These are phyloP conservation scores for Cremastobaeus sp. DNA, from an alignment of 2,888 invertebrate species.

Conservation along the genomic window DNA sequence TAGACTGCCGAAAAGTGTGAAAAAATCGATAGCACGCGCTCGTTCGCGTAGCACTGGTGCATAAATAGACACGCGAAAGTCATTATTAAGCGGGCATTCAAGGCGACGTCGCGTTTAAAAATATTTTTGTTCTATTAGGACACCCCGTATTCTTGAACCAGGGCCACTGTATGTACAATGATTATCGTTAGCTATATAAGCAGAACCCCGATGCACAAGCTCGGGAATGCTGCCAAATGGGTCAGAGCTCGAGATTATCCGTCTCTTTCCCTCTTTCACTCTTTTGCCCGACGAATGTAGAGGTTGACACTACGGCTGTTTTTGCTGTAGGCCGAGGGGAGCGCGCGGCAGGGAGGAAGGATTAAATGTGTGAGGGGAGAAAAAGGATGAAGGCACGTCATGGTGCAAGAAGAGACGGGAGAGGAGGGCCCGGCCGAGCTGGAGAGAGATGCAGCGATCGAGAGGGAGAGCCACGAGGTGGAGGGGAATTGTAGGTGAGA, in stretches of 20 bases:
- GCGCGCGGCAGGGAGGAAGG: slow-evolving; percentile 30
- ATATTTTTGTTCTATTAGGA: slow-evolving; percentile 55
- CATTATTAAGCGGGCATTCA: slow-evolving; percentile 43
- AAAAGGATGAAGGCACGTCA: slow-evolving; percentile 49
- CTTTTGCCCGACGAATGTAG: slow-evolving; percentile 37
- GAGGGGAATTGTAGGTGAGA: slow-evolving; percentile 56
- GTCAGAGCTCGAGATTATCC: slow-evolving; percentile 71
- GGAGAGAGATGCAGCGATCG: slow-evolving; percentile 31
- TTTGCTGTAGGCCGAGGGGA: slow-evolving; percentile 45
- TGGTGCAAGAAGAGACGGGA: slow-evolving; percentile 27
- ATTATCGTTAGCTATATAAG: slow-evolving; percentile 65
- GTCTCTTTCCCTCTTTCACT: slow-evolving; percentile 46
- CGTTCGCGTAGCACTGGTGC: slow-evolving; percentile 2
- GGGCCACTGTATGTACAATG: slow-evolving; percentile 61
- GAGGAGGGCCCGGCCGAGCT: slow-evolving; percentile 34
- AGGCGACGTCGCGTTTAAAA: slow-evolving; percentile 49
- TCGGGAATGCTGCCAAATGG: slow-evolving; percentile 76
- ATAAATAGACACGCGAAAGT: slow-evolving; percentile 30
- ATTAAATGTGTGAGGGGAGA: slow-evolving; percentile 47
- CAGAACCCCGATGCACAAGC: slow-evolving; percentile 66
- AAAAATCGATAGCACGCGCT: not conserved
- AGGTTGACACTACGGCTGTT: slow-evolving; percentile 55
- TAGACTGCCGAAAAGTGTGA: slow-evolving; percentile 9
- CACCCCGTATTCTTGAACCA: slow-evolving; percentile 54
- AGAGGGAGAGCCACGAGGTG: slow-evolving; percentile 36